These are phyloP conservation scores for Calidris pugnax DNA, from an alignment of 2,113 vertebrate genomes.

Conservation along the genomic window DNA sequence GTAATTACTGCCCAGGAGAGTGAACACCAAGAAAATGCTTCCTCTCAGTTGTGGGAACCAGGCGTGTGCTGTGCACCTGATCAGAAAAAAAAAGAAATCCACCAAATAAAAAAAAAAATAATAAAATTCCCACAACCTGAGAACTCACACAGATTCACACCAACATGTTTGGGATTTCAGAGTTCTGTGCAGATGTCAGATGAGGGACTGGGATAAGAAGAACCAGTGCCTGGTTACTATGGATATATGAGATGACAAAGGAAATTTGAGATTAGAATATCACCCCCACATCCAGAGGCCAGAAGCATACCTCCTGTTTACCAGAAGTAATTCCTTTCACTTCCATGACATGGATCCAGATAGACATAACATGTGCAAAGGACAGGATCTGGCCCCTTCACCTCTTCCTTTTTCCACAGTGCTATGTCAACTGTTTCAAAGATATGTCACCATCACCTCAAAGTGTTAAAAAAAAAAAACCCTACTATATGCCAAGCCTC, in stretches of 20 bases:
- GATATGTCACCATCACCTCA: neutral
- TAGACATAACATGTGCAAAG: neutral
- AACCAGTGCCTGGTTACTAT: neutral
- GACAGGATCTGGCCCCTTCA: neutral
- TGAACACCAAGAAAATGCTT: slow-evolving; percentile 57
- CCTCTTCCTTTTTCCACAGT: neutral
- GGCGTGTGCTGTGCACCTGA: slow-evolving; percentile 41
- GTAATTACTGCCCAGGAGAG: slow-evolving; percentile 76
- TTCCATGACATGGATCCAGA: neutral
- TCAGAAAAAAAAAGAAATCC: slow-evolving; percentile 21
- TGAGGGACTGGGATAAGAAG: neutral
- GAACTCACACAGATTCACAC: neutral
- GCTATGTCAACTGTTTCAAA: neutral
- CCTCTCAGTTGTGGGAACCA: slow-evolving; percentile 57
- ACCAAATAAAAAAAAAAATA: neutral
- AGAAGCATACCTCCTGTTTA: neutral
- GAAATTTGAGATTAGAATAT: neutral
- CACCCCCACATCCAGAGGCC: neutral
- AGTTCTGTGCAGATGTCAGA: slow-evolving; percentile 2
- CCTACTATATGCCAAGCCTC: neutral
- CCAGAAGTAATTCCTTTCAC: neutral
- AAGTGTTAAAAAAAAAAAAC: accelerated
- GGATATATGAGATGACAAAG: slow-evolving; percentile 13
- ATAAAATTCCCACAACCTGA: neutral
- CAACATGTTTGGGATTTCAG: slow-evolving; percentile 17